Base-by-base conservation (phyloP, 2,888 invertebrate species). In the Crioceris asparagi region DNA sequence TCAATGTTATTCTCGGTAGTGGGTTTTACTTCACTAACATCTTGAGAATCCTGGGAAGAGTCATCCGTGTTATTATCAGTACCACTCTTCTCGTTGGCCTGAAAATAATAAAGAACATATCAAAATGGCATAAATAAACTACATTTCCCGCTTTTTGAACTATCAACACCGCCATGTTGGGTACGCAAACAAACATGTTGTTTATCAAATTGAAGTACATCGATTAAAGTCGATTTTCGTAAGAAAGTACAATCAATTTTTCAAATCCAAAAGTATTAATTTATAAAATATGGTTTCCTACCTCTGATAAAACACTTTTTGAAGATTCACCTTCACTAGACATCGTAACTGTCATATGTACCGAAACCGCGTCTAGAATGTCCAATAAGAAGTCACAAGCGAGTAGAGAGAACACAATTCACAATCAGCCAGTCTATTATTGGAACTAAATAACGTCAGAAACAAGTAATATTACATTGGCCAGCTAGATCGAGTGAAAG, bases 131-230 rank as follows among this genome's bases (percentile, higher is more conserved):
- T n/a, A 11, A 14, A 27, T 27, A 14, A 26, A 14, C 29, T 48
- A 44, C 43, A 48, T 61, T 64, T 64, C 64, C 64, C 64, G 64
- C 64, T 63, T 62, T 62, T 63, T 60, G 56, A 51, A 50, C 54
- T 51, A 61, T 58, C 61, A 62, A 62, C 61, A 55, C 57, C 60
- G 64, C 64, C 64, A 64, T 64, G 57, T 62, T 64, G 62, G 50
- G 58, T 53, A 49, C 43, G 48, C 46, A 48, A 50, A 48, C 50
- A 58, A 60, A 60, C 59, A 59, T 56, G 54, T 52, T 57, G 51
- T 45, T 26, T 21, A 34, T 18, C 29, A 18, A 19, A 18, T 10
- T 10, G 6, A 17, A 19, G 17, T 17, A 32, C 7, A 10, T 6
- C 4, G n/a, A 14, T 11, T 12, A 8, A 27, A 27, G 12, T 12